Base-by-base conservation (phyloP, 2,797 vertebrate genomes). In the Salarias fasciatus region DNA sequence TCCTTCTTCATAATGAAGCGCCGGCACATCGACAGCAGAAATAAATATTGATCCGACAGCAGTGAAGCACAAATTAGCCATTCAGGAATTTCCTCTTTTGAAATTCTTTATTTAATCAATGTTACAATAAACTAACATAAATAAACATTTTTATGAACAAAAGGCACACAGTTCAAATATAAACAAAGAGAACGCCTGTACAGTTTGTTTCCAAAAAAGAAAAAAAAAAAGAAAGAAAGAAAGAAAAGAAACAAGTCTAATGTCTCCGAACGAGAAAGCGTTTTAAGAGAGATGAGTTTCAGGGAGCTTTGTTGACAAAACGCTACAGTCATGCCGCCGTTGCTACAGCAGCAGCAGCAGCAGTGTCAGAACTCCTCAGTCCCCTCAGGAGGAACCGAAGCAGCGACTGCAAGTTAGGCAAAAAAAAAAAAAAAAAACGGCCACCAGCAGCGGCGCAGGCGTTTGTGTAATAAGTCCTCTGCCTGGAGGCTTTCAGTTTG, bases 81-180 rank as follows among this genome's bases (percentile, higher is more conserved):
- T n/a, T 41, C 9, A 24, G 48, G 69, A 11, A 46, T 77, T 88
- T 89, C 84, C 62, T 84, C 63, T 82, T 90, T 90, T 77, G 75
- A 65, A 75, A 75, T 80, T 85, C 69, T 91, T 93, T 93, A 91
- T 93, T 93, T 89, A 92, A 90, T 90, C 91, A 93, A 92, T 88
- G 90, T 91, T 91, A 94, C 92, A 92, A 92, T 96, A 95, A 90
- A 95, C 93, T 95, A 93, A 95, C 95, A 96, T 95, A 96, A 96
- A 96, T 95, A 95, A 94, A 94, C 91, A 91, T 93, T 93, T 92
- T 94, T 95, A 94, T 95, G 92, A 95, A 94, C 94, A 95, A 95
- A 96, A 96, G 93, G 94, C 94, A 96, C 94, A 92, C 93, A 90
- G 89, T 92, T 93, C 91, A 93, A 94, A 94, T 95, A 95, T 94